phyloP scores from a whole-genome alignment of 2,797 vertebrate genomes.

The Thaleichthys pacificus region DNA sequence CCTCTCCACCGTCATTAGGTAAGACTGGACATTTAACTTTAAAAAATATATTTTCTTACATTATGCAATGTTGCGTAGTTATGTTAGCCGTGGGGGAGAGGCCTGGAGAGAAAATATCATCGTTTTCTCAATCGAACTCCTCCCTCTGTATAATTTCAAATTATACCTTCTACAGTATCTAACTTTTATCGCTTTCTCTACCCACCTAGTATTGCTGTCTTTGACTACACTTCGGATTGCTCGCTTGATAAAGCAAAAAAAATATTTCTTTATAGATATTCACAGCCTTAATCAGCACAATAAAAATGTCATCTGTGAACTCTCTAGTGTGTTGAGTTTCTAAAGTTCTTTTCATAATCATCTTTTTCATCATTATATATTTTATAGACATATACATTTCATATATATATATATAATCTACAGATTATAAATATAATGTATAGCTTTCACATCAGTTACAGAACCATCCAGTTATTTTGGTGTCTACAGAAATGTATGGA shows the following conservation, averaged over 20 bases:
- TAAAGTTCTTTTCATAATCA: not conserved
- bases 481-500: not conserved
- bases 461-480: not conserved
- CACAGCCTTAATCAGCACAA: conserved; percentile 91
- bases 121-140: conserved; percentile 60
- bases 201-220: conserved; percentile 85
- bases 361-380: not conserved
- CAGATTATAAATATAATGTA: too few species aligned
- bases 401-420: too few species aligned
- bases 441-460: too few species aligned
- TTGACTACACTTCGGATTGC: conserved; percentile 83
- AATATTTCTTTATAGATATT: conserved; percentile 87
- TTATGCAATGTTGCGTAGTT: conserved; percentile 83
- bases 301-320: conserved; percentile 82
- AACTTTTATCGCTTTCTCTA: conserved; percentile 78
- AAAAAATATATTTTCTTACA: conserved; percentile 76
- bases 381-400: too few species aligned
- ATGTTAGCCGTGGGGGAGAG: conserved; percentile 77
- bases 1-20: conserved; percentile 79
- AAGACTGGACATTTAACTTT: conserved; percentile 83
- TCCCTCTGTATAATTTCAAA: conserved; percentile 66
- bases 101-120: conserved; percentile 70
- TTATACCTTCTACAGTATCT: conserved; percentile 70
- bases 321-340: conserved; percentile 24
- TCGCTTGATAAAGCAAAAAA: conserved; percentile 72